Evolutionary conservation across 1,140 invertebrate species (phyloP).

Genomic region (Zaprionus capensis): DNA sequence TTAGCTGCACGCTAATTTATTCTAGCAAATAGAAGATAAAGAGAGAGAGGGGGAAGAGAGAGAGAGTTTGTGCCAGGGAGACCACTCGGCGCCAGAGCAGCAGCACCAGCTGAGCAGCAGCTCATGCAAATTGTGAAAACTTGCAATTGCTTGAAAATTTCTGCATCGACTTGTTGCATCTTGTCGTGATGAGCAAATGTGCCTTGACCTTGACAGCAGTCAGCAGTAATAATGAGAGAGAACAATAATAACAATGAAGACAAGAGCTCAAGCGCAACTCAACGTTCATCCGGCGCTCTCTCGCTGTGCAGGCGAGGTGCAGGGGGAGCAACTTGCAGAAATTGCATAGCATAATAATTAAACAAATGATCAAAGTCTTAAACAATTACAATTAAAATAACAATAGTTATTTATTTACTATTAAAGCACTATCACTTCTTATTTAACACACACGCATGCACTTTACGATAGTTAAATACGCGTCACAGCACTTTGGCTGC

Average conservation of each 20-base stretch:
- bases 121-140: slow-evolving; percentile 55
- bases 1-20: slow-evolving; percentile 78
- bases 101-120: neutral
- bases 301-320: neutral
- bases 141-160: slow-evolving; percentile 55
- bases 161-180: slow-evolving; percentile 4
- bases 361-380: neutral
- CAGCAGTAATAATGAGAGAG: slow-evolving; percentile 4
- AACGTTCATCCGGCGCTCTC: neutral
- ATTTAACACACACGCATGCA: neutral
- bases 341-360: neutral
- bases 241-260: neutral
- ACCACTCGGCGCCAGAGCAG: slow-evolving; percentile 59
- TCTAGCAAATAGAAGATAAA: slow-evolving; percentile 37
- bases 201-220: slow-evolving; percentile 28
- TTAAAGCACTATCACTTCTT: neutral
- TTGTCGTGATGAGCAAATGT: slow-evolving; percentile 29
- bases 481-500: neutral
- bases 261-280: slow-evolving; percentile 1
- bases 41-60: neutral
- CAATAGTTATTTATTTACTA: neutral
- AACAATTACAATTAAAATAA: neutral
- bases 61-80: slow-evolving; percentile 27
- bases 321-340: neutral
- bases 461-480: neutral